Evolutionary conservation across 37 sponge, comb jelly and placozoan genomes (phyloP).

Genomic region (Tethya wilhelma): DNA sequence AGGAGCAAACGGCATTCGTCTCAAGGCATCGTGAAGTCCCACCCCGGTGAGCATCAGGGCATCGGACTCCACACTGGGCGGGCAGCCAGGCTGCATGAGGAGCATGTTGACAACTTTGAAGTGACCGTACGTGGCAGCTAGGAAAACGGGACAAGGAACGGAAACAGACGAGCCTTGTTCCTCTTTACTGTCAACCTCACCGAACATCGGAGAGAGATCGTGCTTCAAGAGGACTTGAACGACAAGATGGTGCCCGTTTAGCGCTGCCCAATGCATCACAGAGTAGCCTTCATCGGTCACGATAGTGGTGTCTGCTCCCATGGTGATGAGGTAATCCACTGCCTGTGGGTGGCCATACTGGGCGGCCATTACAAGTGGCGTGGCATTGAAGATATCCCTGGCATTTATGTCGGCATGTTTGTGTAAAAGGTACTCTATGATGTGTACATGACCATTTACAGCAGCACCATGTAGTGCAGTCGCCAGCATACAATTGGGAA

Average conservation of each 20-base stretch:
- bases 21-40: conserved; percentile 4
- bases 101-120: conserved; percentile 29
- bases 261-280: conserved; percentile 71
- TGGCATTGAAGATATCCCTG: conserved; percentile 54
- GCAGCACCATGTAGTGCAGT: conserved; percentile 80
- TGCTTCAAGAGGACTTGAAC: conserved; percentile 34
- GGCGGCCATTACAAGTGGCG: conserved; percentile 64
- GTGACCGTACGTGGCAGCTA: conserved; percentile 73
- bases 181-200: not conserved
- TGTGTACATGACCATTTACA: conserved; percentile 53
- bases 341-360: conserved; percentile 52
- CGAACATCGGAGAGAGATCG: conserved; percentile 44
- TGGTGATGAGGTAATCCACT: conserved; percentile 46
- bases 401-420: conserved; percentile 69
- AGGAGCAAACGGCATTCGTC: not conserved
- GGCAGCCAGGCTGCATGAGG: conserved; percentile 11
- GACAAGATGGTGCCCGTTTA: conserved; percentile 53
- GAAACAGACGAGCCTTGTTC: not conserved
- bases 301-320: conserved; percentile 42
- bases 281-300: conserved; percentile 68
- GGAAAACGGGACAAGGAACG: conserved; percentile 72
- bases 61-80: conserved; percentile 31
- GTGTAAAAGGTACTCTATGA: conserved; percentile 51
- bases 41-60: conserved; percentile 54
- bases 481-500: conserved; percentile 65